A percentile compares a stretch with the other conserved stretches of the same genome.
Evolutionary conservation across 2,113 vertebrate species (phyloP).

Genomic region (Rhombomys opimus): DNA sequence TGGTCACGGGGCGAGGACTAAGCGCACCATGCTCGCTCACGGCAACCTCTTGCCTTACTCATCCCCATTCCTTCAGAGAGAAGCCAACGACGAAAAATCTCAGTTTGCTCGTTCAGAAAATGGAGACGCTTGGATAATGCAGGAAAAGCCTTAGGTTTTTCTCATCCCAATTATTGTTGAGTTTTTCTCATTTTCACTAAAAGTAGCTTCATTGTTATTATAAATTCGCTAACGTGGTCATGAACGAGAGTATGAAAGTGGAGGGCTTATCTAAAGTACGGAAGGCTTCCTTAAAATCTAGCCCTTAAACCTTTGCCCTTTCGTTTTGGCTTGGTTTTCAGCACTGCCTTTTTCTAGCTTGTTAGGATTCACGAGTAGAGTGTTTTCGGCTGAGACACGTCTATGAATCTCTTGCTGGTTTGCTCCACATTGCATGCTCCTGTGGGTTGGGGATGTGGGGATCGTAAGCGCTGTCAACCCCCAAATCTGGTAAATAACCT

Average conservation of each 20-base stretch:
- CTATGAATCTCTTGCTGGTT: neutral
- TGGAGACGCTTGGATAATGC: neutral
- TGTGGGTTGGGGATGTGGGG: neutral
- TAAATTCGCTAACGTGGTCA: neutral
- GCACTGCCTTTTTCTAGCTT: neutral
- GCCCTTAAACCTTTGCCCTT: neutral
- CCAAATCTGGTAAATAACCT: neutral
- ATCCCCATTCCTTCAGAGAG: neutral
- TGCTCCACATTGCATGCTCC: neutral
- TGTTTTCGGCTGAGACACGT: neutral
- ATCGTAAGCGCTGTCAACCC: neutral
- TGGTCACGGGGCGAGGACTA: neutral
- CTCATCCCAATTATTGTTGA: constrained; percentile 29
- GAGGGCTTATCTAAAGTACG: neutral
- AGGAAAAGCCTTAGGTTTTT: neutral
- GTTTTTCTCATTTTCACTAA: constrained; percentile 15
- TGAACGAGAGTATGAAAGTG: constrained; percentile 9
- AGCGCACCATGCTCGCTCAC: rapidly evolving
- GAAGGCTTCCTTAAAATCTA: constrained; percentile 19
- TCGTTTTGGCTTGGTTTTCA: constrained; percentile 31
- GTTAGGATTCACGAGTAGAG: neutral
- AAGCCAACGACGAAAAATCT: neutral
- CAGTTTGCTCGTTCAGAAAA: neutral
- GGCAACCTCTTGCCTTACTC: neutral
- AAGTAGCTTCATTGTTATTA: constrained; percentile 16